phyloP scores from a whole-genome alignment of 2,888 invertebrate species.

The Galeruca laticollis region DNA sequence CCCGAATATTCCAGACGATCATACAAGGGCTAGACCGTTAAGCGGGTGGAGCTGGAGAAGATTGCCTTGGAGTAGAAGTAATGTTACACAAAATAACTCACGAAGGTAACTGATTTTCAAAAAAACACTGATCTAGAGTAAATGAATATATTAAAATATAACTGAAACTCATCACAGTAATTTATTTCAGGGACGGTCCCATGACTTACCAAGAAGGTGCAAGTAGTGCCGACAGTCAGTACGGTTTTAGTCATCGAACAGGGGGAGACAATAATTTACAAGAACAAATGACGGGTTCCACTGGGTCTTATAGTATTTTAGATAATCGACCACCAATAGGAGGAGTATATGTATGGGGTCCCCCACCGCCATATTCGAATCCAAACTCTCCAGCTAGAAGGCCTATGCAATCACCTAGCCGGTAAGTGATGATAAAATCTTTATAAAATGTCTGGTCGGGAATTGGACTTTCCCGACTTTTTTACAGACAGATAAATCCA shows the following conservation, averaged over 20 bases:
- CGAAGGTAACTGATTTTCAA: slow-evolving; percentile 55
- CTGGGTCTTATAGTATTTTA: slow-evolving; percentile 72
- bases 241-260: slow-evolving; percentile 76
- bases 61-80: slow-evolving; percentile 78
- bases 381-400: slow-evolving; percentile 78
- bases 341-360: slow-evolving; percentile 81
- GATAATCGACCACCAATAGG: slow-evolving; percentile 70
- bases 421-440: slow-evolving; percentile 50
- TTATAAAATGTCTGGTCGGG: too few species aligned
- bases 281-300: slow-evolving; percentile 62
- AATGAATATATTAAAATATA: too few species aligned
- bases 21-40: slow-evolving; percentile 57
- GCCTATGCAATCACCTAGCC: slow-evolving; percentile 64
- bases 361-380: slow-evolving; percentile 89
- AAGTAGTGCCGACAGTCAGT: slow-evolving; percentile 84
- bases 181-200: slow-evolving; percentile 65
- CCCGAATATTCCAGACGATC: slow-evolving; percentile 52
- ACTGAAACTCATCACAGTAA: background rate
- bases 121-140: too few species aligned
- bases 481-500: too few species aligned
- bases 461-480: too few species aligned
- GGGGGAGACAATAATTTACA: slow-evolving; percentile 60
- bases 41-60: slow-evolving; percentile 79
- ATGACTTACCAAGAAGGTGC: slow-evolving; percentile 74
- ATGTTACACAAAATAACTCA: slow-evolving; percentile 62